phyloP scores from a whole-genome alignment of 2,113 vertebrate genomes.

The Protobothrops mucrosquamatus region DNA sequence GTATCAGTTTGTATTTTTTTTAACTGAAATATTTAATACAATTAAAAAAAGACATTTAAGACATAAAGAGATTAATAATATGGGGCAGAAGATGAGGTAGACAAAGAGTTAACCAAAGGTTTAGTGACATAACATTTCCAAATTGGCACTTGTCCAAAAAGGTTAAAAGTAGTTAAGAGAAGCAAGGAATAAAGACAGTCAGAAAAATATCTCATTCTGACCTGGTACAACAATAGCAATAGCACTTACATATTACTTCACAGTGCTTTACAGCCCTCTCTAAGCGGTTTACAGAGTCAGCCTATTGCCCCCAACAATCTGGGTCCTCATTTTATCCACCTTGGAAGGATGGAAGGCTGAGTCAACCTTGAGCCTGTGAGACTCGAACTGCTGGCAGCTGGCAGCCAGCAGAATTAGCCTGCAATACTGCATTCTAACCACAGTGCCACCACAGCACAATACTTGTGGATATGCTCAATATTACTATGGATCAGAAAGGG shows the following conservation, averaged over 20 bases:
- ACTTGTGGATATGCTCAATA: not conserved
- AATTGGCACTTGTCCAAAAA: not conserved
- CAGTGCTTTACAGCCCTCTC: not conserved
- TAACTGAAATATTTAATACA: not conserved
- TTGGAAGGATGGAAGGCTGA: not conserved
- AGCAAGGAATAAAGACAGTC: not conserved
- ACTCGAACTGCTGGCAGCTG: not conserved
- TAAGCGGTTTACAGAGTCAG: no score
- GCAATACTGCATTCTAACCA: not conserved
- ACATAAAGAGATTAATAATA: not conserved
- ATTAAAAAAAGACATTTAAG: not conserved
- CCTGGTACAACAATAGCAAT: not conserved
- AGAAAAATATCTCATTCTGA: not conserved
- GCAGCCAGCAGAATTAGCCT: not conserved
- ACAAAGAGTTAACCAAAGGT: not conserved
- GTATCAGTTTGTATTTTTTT: not conserved
- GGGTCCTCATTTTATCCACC: not conserved
- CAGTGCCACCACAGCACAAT: not conserved
- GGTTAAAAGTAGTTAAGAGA: not conserved
- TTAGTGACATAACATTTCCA: not conserved
- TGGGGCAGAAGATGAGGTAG: not conserved
- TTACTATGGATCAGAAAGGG: constrained; percentile 29
- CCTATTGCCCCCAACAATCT: not conserved
- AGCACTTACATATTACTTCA: not conserved
- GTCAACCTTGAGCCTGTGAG: not conserved